Base-by-base conservation (phyloP, 2,888 invertebrate species). In the Myopa testacea region DNA sequence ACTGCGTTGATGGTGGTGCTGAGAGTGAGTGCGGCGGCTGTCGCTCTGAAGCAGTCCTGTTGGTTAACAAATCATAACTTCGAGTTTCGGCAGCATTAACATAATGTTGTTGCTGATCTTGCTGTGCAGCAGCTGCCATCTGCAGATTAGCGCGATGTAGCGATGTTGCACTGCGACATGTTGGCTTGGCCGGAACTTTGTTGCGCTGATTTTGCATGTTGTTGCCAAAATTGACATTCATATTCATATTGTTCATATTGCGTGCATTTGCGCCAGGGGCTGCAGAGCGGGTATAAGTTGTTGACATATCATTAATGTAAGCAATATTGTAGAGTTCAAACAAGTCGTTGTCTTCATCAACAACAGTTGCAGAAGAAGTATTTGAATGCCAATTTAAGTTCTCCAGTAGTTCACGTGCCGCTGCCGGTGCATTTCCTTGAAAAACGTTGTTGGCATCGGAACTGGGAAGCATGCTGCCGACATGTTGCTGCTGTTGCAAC, bases 121-220 rank as follows among this genome's bases (percentile, higher is more conserved):
- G 81, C 16, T 76, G 78, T 40, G 45, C n/a, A 37, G 26, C 10
- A 70, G 82, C 82, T 63, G 80, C 80, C 1, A 81, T 81, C 5
- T 82, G 72, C 10, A 76, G 26, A 70, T 16, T 73, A 73, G 7
- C 14, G 34, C 74, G 60, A 16, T 68, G 68, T 26, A 75, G 40
- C 75, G 85, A 82, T 38, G 82, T 81, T 4, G 82, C 83, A 74
- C 19, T 71, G 26, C 78, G 80, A 40, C 79, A 84, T 10, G 84
- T 81, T 1, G 81, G 80, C 73, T 88, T 88, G 0, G 86, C 82
- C 37, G 87, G 85, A 38, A 88, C 84, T 73, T 88, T 88, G 76
- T 88, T 88, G 10, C 86, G 84, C 69, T 88, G 88, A 78, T 86
- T 86, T 4, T 85, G 81, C 5, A 88, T 87, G 77, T 86, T 88